Percentiles rank a stretch among this genome's conserved stretches.
Evolutionary conservation across 1,140 invertebrate genomes (phyloP).

Genomic region (Branchinecta lynchi): DNA sequence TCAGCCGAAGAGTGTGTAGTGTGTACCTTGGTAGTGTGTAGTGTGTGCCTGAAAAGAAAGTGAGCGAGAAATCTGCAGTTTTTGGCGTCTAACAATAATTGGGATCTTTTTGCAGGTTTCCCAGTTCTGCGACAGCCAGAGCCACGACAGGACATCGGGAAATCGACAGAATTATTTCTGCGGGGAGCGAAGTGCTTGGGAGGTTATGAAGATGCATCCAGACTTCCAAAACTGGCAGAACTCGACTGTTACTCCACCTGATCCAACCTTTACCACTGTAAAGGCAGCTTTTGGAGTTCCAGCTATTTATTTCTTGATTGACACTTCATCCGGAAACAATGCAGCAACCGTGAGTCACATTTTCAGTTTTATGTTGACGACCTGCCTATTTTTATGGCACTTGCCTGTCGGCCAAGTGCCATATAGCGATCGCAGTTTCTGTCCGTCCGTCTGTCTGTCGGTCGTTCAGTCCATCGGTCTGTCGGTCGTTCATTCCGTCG

Average conservation of each 20-base stretch:
- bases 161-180: conserved; percentile 19
- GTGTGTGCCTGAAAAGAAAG: too few relatives aligned
- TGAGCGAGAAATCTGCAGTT: too few relatives aligned
- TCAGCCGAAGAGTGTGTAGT: too few relatives aligned
- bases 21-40: too few relatives aligned
- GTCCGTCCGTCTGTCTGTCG: too few relatives aligned
- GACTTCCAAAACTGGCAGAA: neutral
- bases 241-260: neutral
- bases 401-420: too few relatives aligned
- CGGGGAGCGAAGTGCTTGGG: conserved; percentile 12
- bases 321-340: neutral
- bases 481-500: too few relatives aligned
- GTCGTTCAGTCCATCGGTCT: too few relatives aligned
- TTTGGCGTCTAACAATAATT: too few relatives aligned
- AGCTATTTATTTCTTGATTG: neutral
- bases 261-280: neutral
- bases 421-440: too few relatives aligned
- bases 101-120: conserved; percentile 11
- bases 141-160: conserved; percentile 14
- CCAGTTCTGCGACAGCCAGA: conserved; percentile 17
- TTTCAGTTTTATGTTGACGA: neutral
- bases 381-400: too few relatives aligned
- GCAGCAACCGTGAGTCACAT: neutral
- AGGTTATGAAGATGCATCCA: conserved; percentile 12
- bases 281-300: neutral